Evolutionary conservation across 2,113 vertebrate species (phyloP).

Genomic region (Furnarius figulus): DNA sequence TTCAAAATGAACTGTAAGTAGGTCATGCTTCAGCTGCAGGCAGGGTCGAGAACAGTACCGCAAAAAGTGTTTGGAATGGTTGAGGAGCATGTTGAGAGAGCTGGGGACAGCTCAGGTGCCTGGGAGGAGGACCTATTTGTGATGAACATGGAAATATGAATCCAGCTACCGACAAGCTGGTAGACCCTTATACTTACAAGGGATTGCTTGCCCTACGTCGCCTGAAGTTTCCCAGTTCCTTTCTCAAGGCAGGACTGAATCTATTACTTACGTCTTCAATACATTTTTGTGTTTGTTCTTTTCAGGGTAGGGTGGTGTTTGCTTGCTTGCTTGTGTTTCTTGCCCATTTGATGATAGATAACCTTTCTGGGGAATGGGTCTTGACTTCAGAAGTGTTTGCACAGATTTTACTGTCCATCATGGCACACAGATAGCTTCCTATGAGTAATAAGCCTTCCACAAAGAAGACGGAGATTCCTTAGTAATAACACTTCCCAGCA

Average conservation of each 20-base stretch:
- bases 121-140: neutral
- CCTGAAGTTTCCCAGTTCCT: neutral
- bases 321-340: neutral
- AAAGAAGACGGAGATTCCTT: neutral
- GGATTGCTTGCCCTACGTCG: neutral
- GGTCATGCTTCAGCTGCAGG: slow-evolving; percentile 24
- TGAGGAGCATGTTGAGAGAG: neutral
- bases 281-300: neutral
- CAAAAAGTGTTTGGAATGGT: neutral
- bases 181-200: neutral
- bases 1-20: slow-evolving; percentile 52
- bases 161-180: neutral
- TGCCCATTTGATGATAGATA: neutral
- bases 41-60: neutral
- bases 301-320: neutral
- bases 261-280: neutral
- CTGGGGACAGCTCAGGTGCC: neutral
- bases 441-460: neutral
- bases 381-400: neutral
- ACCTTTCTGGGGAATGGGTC: neutral
- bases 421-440: neutral
- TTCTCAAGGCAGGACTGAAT: neutral
- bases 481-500: neutral
- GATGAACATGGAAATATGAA: neutral
- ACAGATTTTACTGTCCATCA: neutral